These are phyloP conservation scores for Python bivittatus DNA, from an alignment of 2,113 vertebrate genomes.

Conservation along the genomic window DNA sequence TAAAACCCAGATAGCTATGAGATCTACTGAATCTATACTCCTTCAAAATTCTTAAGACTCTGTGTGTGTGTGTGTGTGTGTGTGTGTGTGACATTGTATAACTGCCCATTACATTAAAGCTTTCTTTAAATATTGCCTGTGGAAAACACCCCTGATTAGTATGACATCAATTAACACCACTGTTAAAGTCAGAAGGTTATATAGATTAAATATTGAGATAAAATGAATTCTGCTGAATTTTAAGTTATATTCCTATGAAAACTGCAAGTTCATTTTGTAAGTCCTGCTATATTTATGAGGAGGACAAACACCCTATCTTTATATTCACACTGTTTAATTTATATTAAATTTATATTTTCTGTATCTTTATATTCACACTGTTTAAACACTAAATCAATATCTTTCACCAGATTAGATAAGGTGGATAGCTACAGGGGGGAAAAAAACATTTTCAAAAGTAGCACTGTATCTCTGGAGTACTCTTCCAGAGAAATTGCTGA, in stretches of 20 bases:
- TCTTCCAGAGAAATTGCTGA: too few species aligned
- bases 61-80: too few species aligned
- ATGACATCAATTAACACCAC: background rate
- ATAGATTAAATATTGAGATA: background rate
- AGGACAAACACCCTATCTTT: background rate
- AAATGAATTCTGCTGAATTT: background rate
- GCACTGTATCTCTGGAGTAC: too few species aligned
- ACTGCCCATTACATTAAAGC: background rate
- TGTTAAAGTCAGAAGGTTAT: conserved; percentile 5
- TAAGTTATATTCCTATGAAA: background rate
- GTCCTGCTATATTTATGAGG: background rate
- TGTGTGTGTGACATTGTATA: background rate
- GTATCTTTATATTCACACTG: background rate
- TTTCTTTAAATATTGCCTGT: background rate
- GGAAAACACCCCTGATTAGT: background rate
- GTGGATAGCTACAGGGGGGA: too few species aligned
- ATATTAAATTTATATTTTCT: too few species aligned
- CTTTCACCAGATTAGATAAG: too few species aligned
- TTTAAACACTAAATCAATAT: background rate
- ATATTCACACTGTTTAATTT: background rate
- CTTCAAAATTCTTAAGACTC: background rate
- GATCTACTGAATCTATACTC: background rate
- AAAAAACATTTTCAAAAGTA: too few species aligned
- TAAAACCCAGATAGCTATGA: background rate
- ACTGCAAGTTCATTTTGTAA: background rate